These are phyloP conservation scores for Tragelaphus eurycerus DNA, from an alignment of 2,797 vertebrate species.

Conservation along the genomic window DNA sequence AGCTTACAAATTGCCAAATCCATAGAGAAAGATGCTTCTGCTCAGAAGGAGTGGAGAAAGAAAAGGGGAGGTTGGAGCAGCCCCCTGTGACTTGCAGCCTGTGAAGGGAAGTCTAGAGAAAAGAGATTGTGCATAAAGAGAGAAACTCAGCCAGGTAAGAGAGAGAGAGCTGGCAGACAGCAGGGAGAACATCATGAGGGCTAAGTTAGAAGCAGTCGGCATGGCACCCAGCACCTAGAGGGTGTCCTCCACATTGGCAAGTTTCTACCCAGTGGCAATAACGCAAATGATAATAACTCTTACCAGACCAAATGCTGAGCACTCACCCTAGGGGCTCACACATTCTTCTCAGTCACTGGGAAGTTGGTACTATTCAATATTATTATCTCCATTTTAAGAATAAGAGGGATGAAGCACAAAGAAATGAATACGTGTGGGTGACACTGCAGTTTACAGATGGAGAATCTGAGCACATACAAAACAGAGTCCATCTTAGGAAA, in stretches of 20 bases:
- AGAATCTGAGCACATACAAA: neutral
- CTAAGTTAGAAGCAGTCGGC: neutral
- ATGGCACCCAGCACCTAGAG: neutral
- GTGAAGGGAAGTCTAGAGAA: neutral
- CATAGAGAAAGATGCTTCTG: neutral
- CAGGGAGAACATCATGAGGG: fast-evolving
- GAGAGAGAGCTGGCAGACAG: neutral
- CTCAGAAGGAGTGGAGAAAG: neutral
- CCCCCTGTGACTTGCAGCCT: neutral
- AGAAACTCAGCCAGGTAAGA: neutral
- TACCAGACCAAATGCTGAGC: neutral
- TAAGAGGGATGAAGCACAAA: neutral
- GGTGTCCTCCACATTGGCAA: neutral
- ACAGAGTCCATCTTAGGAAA: neutral
- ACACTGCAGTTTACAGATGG: neutral
- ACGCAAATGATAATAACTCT: neutral
- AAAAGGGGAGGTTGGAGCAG: neutral
- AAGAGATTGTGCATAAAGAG: neutral
- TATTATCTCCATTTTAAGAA: neutral
- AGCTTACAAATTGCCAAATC: neutral
- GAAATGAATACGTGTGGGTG: neutral
- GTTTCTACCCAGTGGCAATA: neutral
- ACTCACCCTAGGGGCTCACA: neutral
- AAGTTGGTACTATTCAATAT: neutral
- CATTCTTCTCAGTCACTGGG: neutral